Base-by-base conservation (phyloP, 2,113 vertebrate genomes). In the Odocoileus hemionus region DNA sequence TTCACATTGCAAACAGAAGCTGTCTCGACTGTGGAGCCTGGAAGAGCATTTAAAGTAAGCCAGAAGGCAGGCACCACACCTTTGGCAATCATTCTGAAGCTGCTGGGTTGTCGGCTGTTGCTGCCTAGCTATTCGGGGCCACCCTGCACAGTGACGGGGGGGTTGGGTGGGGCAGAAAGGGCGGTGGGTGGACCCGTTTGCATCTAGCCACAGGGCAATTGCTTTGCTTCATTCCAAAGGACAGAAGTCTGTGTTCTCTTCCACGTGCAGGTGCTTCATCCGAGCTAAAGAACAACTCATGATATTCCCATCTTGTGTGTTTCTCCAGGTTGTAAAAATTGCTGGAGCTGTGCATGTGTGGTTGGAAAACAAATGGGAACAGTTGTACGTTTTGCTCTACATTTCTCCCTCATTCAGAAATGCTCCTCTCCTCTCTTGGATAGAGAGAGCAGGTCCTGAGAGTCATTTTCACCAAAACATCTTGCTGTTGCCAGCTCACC, bases 41-140 rank as follows among this genome's bases (percentile, higher is more conserved):
- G 45, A 84, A 58, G 58, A 89, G 80, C 92, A 90, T 96, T 95
- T 94, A 64, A 94, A 98, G 84, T 92, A 57, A 86, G 94, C 76
- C 14, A 16, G 52, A 43, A 84, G 67, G 36, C 6, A 0, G 78
- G 70, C 0, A 0, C 43, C 25, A 36, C 21, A 64, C 54, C 25
- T 91, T 14, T 50, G 47, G 45, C 47, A 23, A 6, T 86, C 47
- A 5, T 52, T 52, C 6, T 1, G 33, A 91, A 86, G 61, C 54
- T 91, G 54, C n/a, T 43, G 45, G 25, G 54, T 39, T 57, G 45
- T 76, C 58, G 80, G 64, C 86, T 80, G 0, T 47, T 25, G 14
- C 54, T 86, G 58, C 54, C 78, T 67, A 26, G 30, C 21, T 21
- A 74, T 50, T 70, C 21, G 30, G 58, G 45, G 52, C 36, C 74